These are phyloP conservation scores for Ptilonorhynchus violaceus DNA, from an alignment of 2,113 vertebrate genomes.

Conservation along the genomic window DNA sequence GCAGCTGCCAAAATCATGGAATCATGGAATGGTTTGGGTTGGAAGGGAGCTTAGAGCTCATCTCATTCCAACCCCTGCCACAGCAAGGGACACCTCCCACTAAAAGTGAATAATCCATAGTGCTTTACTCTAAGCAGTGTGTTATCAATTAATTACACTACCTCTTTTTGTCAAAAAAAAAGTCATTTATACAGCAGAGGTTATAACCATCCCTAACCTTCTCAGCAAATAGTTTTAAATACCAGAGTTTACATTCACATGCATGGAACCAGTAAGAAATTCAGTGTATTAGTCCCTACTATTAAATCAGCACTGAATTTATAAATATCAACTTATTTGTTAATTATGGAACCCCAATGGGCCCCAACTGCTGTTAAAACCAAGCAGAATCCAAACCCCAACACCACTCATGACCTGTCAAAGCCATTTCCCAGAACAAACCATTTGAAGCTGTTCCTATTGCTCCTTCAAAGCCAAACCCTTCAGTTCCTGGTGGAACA, in stretches of 20 bases:
- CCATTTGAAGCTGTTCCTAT: not conserved
- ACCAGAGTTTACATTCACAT: not conserved
- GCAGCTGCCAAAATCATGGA: not conserved
- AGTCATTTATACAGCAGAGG: not conserved
- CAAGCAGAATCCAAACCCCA: not conserved
- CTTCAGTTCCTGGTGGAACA: not conserved
- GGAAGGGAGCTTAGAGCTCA: not conserved
- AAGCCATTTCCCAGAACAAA: not conserved
- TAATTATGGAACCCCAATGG: fast-evolving
- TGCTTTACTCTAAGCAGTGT: not conserved
- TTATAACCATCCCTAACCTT: not conserved
- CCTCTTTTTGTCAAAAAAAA: not conserved
- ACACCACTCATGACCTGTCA: fast-evolving
- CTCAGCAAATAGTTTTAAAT: not conserved
- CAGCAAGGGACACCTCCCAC: not conserved
- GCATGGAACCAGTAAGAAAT: not conserved
- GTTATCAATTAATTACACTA: not conserved
- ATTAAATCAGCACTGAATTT: not conserved
- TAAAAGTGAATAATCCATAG: not conserved
- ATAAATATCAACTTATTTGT: not conserved
- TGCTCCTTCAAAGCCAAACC: not conserved
- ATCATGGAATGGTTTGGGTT: not conserved
- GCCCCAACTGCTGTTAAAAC: not conserved
- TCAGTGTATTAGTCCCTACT: not conserved
- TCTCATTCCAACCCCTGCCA: not conserved